phyloP scores from a whole-genome alignment of 2,113 vertebrate species.

The Petromus typicus region DNA sequence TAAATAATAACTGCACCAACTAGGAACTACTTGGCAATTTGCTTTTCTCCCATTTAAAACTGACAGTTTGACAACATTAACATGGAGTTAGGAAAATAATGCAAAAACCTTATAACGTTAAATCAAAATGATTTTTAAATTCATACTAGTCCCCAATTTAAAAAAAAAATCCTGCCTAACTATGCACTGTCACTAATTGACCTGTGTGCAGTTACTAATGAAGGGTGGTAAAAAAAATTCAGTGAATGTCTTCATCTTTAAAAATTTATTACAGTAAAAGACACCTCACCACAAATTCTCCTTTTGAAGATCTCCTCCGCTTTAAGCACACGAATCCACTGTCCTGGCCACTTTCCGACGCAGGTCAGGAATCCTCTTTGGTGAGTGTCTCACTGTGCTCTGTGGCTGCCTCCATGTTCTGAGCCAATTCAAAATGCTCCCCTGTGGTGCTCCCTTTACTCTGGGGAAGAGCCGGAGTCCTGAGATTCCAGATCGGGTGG shows the following conservation, averaged over 20 bases:
- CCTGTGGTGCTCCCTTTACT: background rate
- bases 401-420: background rate
- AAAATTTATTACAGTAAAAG: background rate
- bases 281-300: background rate
- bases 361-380: background rate
- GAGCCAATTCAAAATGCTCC: background rate
- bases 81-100: background rate
- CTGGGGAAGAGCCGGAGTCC: background rate
- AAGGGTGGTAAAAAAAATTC: background rate
- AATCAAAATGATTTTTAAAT: background rate
- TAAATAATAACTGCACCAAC: background rate
- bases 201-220: background rate
- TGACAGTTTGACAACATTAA: background rate
- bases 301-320: background rate
- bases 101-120: background rate
- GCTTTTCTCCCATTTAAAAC: background rate
- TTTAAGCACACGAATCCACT: background rate
- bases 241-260: background rate
- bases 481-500: too few species aligned
- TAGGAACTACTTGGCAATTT: background rate
- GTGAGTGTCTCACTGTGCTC: background rate
- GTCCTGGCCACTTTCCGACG: background rate
- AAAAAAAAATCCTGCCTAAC: background rate
- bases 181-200: background rate
- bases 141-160: background rate